Evolutionary conservation across 2,797 vertebrate species (phyloP), one percentile per base, ranked within the genome.

Genomic region (Erpetoichthys calabaricus): DNA sequence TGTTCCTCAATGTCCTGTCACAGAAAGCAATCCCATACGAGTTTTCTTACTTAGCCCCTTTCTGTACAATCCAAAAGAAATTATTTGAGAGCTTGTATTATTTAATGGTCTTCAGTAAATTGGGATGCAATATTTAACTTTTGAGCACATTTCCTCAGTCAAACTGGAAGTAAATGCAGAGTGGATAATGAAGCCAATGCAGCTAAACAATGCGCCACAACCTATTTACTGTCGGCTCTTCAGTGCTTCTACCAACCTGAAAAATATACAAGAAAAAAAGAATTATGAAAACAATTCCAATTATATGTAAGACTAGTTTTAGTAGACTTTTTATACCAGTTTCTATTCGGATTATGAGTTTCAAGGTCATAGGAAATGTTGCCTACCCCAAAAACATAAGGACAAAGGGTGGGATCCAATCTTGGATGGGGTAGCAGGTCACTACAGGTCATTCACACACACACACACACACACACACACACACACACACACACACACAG

Each of bases 231-330:
- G 94, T 63, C 94, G 86, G 82, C 87, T 96, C 80, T 97, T 99
- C 68, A 99, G 70, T 25, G 93, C 85, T 68, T 99, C 94, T 70
- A 95, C 94, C 72, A 95, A 75, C 92, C 92, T 95, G 58, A 6
- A 60, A 64, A 45, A 68, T 5, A 66, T 8, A 61, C 4, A 59
- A 52, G 59, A 58, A 9, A 61, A 56, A 45, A 5, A 44, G 1
- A 53, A 49, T 45, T 64, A 7, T 71, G 50, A n/a, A 43, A 56
- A 1, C 3, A 25, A 42, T 57, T 7, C 5, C 10, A 47, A 56
- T 46, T 8, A 44, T 25, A 25, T 25, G 8, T 2, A 57, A 4
- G 8, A 25, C n/a, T 7, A 47, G 44, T 42, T 41, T 3, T 49
- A 49, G 47, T 4, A 49, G 9, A 49, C 25, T 1, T 25, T 25